Conservation (phyloP, 2,888 invertebrate genomes). For the Nomada fabriciana region DNA sequence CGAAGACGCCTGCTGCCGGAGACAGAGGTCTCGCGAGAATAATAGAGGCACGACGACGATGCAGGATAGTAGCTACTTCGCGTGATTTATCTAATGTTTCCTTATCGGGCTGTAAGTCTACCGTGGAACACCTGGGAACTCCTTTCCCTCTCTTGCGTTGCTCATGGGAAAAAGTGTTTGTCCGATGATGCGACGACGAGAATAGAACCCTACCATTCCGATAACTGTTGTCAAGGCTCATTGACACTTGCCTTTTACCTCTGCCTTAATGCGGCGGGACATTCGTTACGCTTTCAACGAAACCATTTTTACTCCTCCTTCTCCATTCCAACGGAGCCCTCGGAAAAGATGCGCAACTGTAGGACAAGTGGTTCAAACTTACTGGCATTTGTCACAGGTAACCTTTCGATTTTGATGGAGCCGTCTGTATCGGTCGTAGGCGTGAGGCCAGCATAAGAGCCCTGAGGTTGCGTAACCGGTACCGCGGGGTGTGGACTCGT, state of each 20-base stretch:
- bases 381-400: conserved; percentile 87
- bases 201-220: conserved; percentile 62
- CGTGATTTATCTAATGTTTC: conserved; percentile 81
- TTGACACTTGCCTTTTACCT: conserved; percentile 25
- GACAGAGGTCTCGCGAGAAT: conserved; percentile 64
- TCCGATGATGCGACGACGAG: conserved; percentile 73
- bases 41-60: conserved; percentile 69
- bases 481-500: conserved; percentile 84
- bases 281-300: not conserved
- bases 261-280: not conserved
- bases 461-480: conserved; percentile 84
- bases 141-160: conserved; percentile 22
- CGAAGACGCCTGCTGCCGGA: conserved; percentile 24
- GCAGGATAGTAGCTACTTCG: conserved; percentile 59
- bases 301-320: not conserved
- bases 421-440: conserved; percentile 86
- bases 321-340: conserved; percentile 38
- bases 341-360: not conserved
- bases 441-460: conserved; percentile 84
- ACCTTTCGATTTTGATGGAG: conserved; percentile 88
- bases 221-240: conserved; percentile 39
- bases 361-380: conserved; percentile 78
- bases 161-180: conserved; percentile 73
- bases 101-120: conserved; percentile 76
- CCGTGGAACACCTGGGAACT: conserved; percentile 76